Conservation (phyloP, 2,797 vertebrate species). For the Cuculus canorus region DNA sequence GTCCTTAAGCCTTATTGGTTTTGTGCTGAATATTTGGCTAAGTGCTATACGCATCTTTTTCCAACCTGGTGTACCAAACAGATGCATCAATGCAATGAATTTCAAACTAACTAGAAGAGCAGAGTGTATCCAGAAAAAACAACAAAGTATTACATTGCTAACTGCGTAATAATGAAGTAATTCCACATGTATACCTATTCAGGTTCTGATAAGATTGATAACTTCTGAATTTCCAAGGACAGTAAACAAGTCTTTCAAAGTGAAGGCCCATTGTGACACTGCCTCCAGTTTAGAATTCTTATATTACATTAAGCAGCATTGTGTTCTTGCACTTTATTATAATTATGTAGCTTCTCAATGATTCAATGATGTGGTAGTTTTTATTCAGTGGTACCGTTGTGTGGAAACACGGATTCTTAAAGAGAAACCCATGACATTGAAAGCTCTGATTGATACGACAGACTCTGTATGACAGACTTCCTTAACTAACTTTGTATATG, state of each 20-base stretch:
- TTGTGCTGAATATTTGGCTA: not conserved
- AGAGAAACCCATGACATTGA: slow-evolving; percentile 30
- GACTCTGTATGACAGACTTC: slow-evolving; percentile 41
- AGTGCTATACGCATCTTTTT: not conserved
- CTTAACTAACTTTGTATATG: slow-evolving; percentile 60
- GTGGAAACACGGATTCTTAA: slow-evolving; percentile 60
- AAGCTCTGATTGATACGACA: slow-evolving; percentile 61
- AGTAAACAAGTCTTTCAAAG: slow-evolving; percentile 55
- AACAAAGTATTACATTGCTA: not conserved
- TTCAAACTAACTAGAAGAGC: not conserved
- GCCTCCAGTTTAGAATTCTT: slow-evolving; percentile 78
- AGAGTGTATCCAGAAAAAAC: not conserved
- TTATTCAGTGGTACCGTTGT: slow-evolving; percentile 20
- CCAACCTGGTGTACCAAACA: not conserved
- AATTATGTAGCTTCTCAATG: slow-evolving; percentile 76
- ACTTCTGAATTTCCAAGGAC: slow-evolving; percentile 57
- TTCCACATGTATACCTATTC: not conserved
- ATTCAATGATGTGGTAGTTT: slow-evolving; percentile 35
- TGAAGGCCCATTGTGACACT: slow-evolving; percentile 73
- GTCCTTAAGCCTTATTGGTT: not conserved
- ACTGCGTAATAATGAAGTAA: slow-evolving; percentile 24
- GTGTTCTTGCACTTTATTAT: slow-evolving; percentile 75
- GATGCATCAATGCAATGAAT: not conserved
- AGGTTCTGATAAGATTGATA: slow-evolving; percentile 48
- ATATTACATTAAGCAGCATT: slow-evolving; percentile 82